Evolutionary conservation across 2,797 vertebrate genomes (phyloP).

Genomic region (Hippopotamyrus pictus): DNA sequence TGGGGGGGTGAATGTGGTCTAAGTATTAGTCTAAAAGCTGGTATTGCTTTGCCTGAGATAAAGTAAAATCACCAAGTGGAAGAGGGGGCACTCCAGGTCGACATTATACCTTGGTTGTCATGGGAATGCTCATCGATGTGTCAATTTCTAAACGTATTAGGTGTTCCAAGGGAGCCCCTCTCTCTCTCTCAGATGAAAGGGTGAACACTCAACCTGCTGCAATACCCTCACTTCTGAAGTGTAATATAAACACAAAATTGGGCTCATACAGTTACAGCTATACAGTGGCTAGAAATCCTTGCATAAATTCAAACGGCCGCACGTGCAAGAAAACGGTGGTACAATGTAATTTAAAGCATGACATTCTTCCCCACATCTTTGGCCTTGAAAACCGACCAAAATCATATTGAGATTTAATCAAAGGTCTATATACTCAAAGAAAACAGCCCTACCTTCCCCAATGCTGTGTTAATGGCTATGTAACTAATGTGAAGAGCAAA

Average conservation of each 20-base stretch:
- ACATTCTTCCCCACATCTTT: not conserved
- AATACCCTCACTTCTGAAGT: conserved; percentile 5
- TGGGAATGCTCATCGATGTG: conserved; percentile 18
- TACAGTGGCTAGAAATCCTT: not conserved
- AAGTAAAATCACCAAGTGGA: not conserved
- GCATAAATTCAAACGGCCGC: not conserved
- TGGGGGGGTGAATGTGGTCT: not conserved
- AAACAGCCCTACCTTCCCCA: not conserved
- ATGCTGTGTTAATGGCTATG: not conserved
- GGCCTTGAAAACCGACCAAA: not conserved
- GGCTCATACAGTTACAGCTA: not conserved
- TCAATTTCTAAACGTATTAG: conserved; percentile 17
- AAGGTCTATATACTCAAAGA: not conserved
- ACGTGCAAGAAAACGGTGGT: not conserved
- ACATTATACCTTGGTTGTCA: conserved; percentile 6
- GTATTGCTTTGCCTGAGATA: not conserved
- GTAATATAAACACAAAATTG: conserved; percentile 4
- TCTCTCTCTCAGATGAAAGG: conserved; percentile 10
- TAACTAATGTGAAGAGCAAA: not conserved
- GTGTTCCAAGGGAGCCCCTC: not conserved
- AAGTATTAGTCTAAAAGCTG: not conserved
- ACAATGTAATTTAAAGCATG: not conserved
- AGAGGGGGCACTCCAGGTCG: not conserved
- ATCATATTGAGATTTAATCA: conserved; percentile 8
- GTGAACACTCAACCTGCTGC: conserved; percentile 10